Base-by-base conservation (phyloP, 2,113 vertebrate species). In the Erythrocebus patas region DNA sequence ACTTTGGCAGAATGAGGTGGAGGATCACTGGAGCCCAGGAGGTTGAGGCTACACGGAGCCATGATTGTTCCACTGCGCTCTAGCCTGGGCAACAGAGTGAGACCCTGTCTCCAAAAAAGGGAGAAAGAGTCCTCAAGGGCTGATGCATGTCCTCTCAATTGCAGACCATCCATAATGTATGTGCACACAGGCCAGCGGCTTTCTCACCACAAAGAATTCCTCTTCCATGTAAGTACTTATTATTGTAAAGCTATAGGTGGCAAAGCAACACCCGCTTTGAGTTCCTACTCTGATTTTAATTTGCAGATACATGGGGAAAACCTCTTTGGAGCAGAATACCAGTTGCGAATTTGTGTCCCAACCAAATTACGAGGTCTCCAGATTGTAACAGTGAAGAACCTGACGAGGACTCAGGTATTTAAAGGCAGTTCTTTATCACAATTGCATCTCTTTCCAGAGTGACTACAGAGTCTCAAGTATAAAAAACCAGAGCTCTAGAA, bases 251-350 rank as follows among this genome's bases (percentile, higher is more conserved):
- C 59, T 75, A 35, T 48, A 4, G 59, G 25, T 40, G 66, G 76
- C 90, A 22, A 88, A 91, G 8, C 40, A 84, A 1, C 12, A 75
- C 17, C 14, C 80, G 40, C 64, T 79, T 6, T 72, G 79, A 97
- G 18, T 59, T 80, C 43, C 83, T 48, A 59, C 5, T n/a, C 10
- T 61, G 25, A 80, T 86, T 97, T 95, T 40, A 59, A 80, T 93
- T 90, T 82, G 40, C 57, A 99, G 99, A 75, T 98, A 38, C 97
- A 98, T 1, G 97, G 98, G 75, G 97, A 98, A 94, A 99, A 98
- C 83, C 79, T 0, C 45, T 98, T 98, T 91, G 97, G 78, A 43
- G 97, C 98, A 9, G 23, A 90, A 91, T 93, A 98, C 90, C 35
- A 95, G 23, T 88, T 98, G 93, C 94, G 97, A 80, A 97, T 98